Percentiles rank a stretch among this genome's conserved stretches.
Conservation (phyloP, 2,113 vertebrate species). For the Rhadina sibilatrix region DNA sequence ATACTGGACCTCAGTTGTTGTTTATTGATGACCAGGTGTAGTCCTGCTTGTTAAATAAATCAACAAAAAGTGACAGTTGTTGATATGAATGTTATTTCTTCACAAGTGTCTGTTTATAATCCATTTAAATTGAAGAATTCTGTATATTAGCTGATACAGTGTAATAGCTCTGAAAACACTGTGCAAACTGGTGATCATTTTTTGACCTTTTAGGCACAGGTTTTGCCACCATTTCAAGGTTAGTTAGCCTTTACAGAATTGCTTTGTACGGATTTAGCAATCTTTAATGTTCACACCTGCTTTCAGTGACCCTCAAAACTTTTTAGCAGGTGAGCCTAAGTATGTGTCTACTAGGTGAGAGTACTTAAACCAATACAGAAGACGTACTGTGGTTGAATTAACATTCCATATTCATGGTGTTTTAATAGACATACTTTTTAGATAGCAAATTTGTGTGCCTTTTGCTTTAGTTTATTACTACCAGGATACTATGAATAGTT, state of each 20-base stretch:
- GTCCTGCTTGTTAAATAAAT: neutral
- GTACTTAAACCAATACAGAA: neutral
- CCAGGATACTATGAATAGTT: neutral
- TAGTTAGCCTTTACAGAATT: neutral
- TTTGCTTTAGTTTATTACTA: neutral
- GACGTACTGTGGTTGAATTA: neutral
- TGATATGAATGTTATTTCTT: neutral
- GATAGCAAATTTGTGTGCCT: neutral
- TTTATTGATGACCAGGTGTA: neutral
- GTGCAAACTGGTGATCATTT: neutral
- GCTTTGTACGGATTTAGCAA: neutral
- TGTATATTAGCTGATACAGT: neutral
- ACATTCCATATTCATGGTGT: neutral
- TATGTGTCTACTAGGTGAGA: neutral
- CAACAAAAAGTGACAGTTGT: neutral
- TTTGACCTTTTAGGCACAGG: neutral
- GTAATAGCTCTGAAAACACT: neutral
- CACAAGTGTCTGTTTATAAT: neutral
- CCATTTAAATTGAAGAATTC: neutral
- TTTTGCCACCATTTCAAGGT: neutral
- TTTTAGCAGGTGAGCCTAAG: neutral
- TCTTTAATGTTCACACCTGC: neutral
- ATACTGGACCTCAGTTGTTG: neutral
- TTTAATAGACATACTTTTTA: neutral
- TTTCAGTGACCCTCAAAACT: neutral